A percentile compares a stretch with the other conserved stretches of the same genome.
Evolutionary conservation across 1,140 invertebrate species (phyloP).

Genomic region (Manduca sexta): DNA sequence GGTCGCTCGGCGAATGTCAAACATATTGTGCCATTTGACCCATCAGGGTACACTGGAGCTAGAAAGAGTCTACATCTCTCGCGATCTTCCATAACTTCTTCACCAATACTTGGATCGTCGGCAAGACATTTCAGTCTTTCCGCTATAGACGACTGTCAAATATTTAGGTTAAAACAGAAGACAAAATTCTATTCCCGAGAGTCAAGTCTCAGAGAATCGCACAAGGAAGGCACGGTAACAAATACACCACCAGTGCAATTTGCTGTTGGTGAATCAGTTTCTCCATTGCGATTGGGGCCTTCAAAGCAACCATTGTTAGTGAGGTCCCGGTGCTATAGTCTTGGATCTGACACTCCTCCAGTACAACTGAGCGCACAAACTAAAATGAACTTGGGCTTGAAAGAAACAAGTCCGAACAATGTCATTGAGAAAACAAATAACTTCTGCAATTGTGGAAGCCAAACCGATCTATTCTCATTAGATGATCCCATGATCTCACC

Average conservation of each 20-base stretch:
- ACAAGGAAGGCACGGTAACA: slow-evolving; percentile 40
- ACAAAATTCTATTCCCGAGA: slow-evolving; percentile 64
- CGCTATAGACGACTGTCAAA: slow-evolving; percentile 74
- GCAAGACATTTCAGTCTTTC: slow-evolving; percentile 76
- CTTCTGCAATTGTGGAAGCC: slow-evolving; percentile 82
- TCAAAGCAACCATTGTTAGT: slow-evolving; percentile 41
- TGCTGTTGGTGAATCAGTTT: slow-evolving; percentile 78
- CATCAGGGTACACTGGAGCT: slow-evolving; percentile 65
- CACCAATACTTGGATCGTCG: slow-evolving; percentile 66
- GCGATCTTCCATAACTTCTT: slow-evolving; percentile 58
- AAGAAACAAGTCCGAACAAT: slow-evolving; percentile 58
- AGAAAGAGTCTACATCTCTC: slow-evolving; percentile 56
- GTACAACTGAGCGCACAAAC: slow-evolving; percentile 76
- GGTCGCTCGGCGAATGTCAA: slow-evolving; percentile 83
- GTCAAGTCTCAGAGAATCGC: slow-evolving; percentile 59
- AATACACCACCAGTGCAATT: slow-evolving; percentile 75
- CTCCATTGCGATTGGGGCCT: slow-evolving; percentile 60
- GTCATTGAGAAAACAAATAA: slow-evolving; percentile 43
- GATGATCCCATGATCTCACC: slow-evolving; percentile 74
- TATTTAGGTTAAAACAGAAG: slow-evolving; percentile 64
- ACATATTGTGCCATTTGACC: slow-evolving; percentile 83
- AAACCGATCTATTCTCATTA: slow-evolving; percentile 78
- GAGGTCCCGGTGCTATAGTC: slow-evolving; percentile 75
- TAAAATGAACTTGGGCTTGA: slow-evolving; percentile 76
- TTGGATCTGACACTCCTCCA: slow-evolving; percentile 74